Conservation (phyloP, 1,140 invertebrate genomes). For the Drosophila burlai region DNA sequence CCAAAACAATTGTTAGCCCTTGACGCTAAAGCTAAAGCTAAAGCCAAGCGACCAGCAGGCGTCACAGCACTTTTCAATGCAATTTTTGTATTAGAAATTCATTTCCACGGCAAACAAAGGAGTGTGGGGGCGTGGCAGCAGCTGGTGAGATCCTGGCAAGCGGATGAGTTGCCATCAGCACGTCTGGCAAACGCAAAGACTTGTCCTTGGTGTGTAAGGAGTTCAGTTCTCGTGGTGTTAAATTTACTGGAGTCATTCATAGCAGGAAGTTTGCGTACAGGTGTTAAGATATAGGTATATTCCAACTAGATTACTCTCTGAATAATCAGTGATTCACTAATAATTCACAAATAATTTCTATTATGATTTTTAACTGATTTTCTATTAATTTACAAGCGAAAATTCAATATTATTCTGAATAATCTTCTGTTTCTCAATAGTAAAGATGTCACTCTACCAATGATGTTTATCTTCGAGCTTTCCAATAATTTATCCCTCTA, state of each 20-base stretch:
- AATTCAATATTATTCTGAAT: no score
- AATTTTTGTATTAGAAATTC: constrained; percentile 83
- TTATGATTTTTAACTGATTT: background rate
- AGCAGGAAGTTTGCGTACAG: background rate
- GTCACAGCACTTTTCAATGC: constrained; percentile 66
- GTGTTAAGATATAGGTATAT: background rate
- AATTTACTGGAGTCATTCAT: constrained; percentile 58
- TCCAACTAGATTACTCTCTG: no score
- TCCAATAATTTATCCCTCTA: no score
- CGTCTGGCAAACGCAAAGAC: constrained; percentile 48
- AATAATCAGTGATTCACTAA: background rate
- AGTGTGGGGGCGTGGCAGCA: constrained; percentile 34
- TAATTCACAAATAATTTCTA: no score
- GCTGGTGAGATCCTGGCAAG: constrained; percentile 51
- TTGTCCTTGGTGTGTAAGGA: constrained; percentile 36
- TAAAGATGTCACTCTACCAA: no score
- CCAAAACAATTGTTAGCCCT: constrained; percentile 74
- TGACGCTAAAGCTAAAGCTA: constrained; percentile 50
- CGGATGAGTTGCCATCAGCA: constrained; percentile 68
- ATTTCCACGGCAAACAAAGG: constrained; percentile 63
- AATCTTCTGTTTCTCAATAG: background rate
- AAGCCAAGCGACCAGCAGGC: constrained; percentile 37
- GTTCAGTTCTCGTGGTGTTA: constrained; percentile 55
- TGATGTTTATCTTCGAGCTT: no score
- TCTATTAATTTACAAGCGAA: no score